Evolutionary conservation across 2,797 vertebrate species (phyloP).

Genomic region (Squalus acanthias): DNA sequence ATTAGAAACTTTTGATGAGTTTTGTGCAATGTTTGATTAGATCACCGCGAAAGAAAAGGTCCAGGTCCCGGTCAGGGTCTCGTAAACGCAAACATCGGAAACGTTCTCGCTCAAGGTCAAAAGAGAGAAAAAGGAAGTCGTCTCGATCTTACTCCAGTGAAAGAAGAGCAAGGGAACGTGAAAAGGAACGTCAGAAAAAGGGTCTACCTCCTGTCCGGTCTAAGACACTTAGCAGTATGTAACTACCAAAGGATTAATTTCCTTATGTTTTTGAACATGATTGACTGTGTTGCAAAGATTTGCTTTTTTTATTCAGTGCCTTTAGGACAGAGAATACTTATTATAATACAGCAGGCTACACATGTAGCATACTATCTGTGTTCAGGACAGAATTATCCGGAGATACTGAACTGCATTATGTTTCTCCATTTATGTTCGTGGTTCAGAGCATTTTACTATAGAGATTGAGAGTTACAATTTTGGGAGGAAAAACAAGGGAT

Average conservation of each 20-base stretch:
- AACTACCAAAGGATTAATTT: neutral
- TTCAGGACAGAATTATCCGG: neutral
- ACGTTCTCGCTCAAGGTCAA: slow-evolving; percentile 84
- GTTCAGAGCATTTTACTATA: neutral
- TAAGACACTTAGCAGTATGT: slow-evolving; percentile 84
- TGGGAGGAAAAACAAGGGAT: neutral
- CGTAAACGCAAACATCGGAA: slow-evolving; percentile 93
- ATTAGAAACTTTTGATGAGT: neutral
- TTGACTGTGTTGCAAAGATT: neutral
- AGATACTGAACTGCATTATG: neutral
- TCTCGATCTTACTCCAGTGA: slow-evolving; percentile 95
- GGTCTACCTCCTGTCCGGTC: slow-evolving; percentile 88
- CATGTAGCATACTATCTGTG: neutral
- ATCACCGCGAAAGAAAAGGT: slow-evolving; percentile 89
- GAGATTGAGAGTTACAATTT: neutral
- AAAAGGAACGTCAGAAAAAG: slow-evolving; percentile 94
- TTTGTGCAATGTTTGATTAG: slow-evolving; percentile 53
- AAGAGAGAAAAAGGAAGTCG: slow-evolving; percentile 89
- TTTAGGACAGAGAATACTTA: neutral
- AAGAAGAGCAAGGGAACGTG: slow-evolving; percentile 81
- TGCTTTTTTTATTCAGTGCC: neutral
- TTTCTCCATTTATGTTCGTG: neutral
- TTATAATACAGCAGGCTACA: neutral
- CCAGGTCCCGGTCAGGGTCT: slow-evolving; percentile 89
- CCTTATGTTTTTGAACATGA: neutral